Evolutionary conservation across 2,797 vertebrate species (phyloP).

Genomic region (Coccyzus lansbergi): DNA sequence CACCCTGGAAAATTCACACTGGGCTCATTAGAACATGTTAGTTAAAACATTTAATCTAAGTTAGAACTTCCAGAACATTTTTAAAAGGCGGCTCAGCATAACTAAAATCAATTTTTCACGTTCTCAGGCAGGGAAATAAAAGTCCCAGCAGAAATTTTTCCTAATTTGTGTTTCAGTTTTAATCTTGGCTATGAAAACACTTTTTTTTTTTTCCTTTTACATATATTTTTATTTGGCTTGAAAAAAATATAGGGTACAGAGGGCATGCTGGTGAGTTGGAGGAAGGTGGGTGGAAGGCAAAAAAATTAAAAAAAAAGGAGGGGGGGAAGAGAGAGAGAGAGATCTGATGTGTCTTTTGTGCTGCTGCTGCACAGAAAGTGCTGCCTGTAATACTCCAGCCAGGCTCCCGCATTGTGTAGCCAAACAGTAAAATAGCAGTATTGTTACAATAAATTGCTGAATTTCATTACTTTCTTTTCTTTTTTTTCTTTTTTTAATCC

Average conservation of each 20-base stretch:
- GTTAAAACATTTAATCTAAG: too few species aligned
- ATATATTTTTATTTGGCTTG: background rate
- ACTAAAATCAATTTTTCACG: background rate
- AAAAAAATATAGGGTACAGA: background rate
- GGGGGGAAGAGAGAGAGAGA: too few species aligned
- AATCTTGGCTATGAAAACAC: background rate
- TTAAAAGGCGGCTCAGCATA: background rate
- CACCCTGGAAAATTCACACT: background rate
- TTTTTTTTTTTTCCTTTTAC: background rate
- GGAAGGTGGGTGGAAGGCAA: background rate
- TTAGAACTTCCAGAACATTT: background rate
- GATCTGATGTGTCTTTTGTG: too few species aligned
- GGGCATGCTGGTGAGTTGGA: background rate
- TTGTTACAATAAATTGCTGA: background rate
- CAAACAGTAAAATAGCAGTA: background rate
- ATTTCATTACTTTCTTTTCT: background rate
- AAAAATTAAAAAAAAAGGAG: too few species aligned
- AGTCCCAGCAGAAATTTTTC: background rate
- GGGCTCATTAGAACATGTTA: fast-evolving
- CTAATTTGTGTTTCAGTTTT: background rate
- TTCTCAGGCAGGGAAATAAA: background rate
- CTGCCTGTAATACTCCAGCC: background rate
- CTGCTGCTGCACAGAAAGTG: background rate
- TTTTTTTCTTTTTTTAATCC: too few species aligned
- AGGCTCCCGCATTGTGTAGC: background rate